Base-by-base conservation (phyloP, 2,888 invertebrate genomes). In the Sarcophaga subvicina region DNA sequence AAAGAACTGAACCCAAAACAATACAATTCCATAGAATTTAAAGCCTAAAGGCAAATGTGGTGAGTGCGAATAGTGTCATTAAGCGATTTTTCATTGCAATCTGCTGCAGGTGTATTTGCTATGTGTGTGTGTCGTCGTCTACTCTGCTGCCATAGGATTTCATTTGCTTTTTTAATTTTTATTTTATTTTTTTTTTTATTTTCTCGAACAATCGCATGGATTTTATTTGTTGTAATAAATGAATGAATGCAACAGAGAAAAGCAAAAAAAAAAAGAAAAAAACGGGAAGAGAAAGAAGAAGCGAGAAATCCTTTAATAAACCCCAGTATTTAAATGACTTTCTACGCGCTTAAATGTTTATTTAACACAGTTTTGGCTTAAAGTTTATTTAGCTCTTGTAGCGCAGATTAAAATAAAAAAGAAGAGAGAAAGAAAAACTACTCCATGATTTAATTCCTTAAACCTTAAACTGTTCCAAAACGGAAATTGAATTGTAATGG, bases 41-140 rank as follows among this genome's bases (percentile, higher is more conserved):
- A 87, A 85, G 88, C 89, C 89, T 85, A 75, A 66, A 87, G 87
- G 85, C 88, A 84, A 86, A 86, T 78, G 79, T 54, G 83, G 83
- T 84, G 88, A 86, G 90, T 90, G 91, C 90, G 90, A 90, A 91
- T 91, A 91, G 91, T 91, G 92, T 91, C 92, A 92, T 92, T 92
- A 92, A 92, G 90, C 92, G 92, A 92, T 92, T 92, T 92, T 92
- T 92, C 92, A 92, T 91, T 90, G 92, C 92, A 90, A 90, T 90
- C 88, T 91, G 92, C 91, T 92, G 90, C 92, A 91, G 92, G 91
- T 91, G 90, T 90, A 90, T 90, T 89, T 83, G 10, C 22, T n/a
- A 3, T 8, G 14, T 54, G 4, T 54, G 17, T 14, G 11, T 14
- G 3, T 14, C 17, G 5, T 12, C 54, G 54, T 54, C 54, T 54